A percentile compares a stretch with the other conserved stretches of the same genome.
Conservation (phyloP, 2,888 invertebrate species). For the Lymantria monacha region DNA sequence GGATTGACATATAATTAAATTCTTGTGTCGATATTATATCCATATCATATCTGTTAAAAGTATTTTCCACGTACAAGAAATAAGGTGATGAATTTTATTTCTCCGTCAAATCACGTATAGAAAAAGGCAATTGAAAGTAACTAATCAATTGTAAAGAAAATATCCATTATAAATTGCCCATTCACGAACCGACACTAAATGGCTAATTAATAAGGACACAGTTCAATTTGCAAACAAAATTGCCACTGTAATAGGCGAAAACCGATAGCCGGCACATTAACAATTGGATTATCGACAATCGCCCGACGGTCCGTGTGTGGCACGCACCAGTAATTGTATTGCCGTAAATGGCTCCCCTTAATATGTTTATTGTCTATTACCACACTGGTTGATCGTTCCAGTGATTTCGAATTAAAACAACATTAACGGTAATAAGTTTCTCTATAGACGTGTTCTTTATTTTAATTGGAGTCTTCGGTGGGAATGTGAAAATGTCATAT, state of each 20-base stretch:
- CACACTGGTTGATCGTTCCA: slow-evolving; percentile 34
- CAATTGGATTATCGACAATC: slow-evolving; percentile 70
- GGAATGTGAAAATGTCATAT: too few relatives aligned
- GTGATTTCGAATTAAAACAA: slow-evolving; percentile 49
- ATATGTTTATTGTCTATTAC: slow-evolving; percentile 66
- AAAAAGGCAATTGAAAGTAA: slow-evolving; percentile 5
- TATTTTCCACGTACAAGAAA: too few relatives aligned
- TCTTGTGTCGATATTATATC: too few relatives aligned
- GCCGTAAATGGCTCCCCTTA: slow-evolving; percentile 55
- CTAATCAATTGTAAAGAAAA: slow-evolving; percentile 30
- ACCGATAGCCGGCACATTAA: slow-evolving; percentile 59
- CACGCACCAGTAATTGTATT: slow-evolving; percentile 70
- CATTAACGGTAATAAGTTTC: slow-evolving; percentile 14
- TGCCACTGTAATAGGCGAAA: slow-evolving; percentile 57
- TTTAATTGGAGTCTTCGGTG: background rate
- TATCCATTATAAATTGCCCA: slow-evolving; percentile 27
- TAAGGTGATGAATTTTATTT: too few relatives aligned
- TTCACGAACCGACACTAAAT: slow-evolving; percentile 53
- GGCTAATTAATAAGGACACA: slow-evolving; percentile 65
- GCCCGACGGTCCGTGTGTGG: slow-evolving; percentile 49
- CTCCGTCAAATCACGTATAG: too few relatives aligned
- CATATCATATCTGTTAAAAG: too few relatives aligned
- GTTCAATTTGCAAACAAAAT: slow-evolving; percentile 64
- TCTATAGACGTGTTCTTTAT: background rate
- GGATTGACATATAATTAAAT: too few relatives aligned